Base-by-base conservation (phyloP, 2,797 vertebrate genomes). In the Perodicticus potto region DNA sequence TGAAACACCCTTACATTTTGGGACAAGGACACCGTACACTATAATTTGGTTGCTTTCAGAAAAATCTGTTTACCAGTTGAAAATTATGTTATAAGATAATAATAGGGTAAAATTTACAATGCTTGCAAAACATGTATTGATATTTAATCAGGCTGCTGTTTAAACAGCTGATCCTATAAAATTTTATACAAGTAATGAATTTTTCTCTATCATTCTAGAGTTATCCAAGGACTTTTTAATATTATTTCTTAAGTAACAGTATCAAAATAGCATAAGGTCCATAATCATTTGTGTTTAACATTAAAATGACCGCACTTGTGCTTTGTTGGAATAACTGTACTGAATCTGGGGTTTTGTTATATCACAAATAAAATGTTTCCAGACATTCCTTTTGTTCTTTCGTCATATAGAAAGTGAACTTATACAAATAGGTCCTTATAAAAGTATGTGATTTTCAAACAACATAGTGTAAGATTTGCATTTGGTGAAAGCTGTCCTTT, bases 131-230 rank as follows among this genome's bases (percentile, higher is more conserved):
- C 69, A 96, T 32, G 34, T 98, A 97, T 96, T 97, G 97, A 95
- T 97, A 97, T 97, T 97, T 97, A 97, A 98, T 98, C 93, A 95
- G 61, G 34, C 89, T 96, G 45, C 89, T 96, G 94, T 97, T 98
- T 97, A 94, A 97, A 97, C 72, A 96, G 78, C 91, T 98, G 94
- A 93, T 95, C 45, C 91, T 86, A 81, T 95, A 82, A 91, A 92
- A 95, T 95, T 97, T 98, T 97, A 86, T 63, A 91, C 77, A 97
- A 97, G 98, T 95, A 94, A 78, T 96, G 91, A 67, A 95, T 92
- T 80, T 81, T 84, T 96, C 73, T 96, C 70, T 94, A 84, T 72
- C 59, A 80, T 96, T 96, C 61, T 92, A 78, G 87, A 96, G n/a
- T 89, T 81, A 95, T 43, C 97, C 92, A 91, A 97, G 76, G 94